These are phyloP conservation scores for Eonycteris spelaea DNA, from an alignment of 2,113 vertebrate genomes.

Conservation along the genomic window DNA sequence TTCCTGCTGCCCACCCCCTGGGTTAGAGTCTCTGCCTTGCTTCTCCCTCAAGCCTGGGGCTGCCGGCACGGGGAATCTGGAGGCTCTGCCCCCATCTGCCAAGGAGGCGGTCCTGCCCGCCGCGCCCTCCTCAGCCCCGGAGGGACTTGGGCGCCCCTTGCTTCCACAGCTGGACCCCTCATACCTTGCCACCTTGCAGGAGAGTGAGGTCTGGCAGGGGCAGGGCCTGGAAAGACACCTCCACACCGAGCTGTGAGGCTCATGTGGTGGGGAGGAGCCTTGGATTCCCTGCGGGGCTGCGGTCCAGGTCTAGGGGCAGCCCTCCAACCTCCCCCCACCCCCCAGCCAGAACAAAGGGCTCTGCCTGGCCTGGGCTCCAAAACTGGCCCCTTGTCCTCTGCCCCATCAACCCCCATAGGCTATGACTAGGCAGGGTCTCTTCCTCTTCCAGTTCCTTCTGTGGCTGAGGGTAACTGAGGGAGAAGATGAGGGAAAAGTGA, in stretches of 20 bases:
- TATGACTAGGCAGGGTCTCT: constrained; percentile 25
- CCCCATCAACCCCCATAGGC: background rate
- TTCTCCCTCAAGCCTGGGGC: constrained; percentile 3
- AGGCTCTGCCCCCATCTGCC: constrained; percentile 33
- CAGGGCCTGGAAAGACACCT: background rate
- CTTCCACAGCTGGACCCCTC: background rate
- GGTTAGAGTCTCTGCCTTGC: background rate
- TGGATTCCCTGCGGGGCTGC: constrained; percentile 26
- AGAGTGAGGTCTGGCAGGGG: background rate
- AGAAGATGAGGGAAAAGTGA: constrained; percentile 35
- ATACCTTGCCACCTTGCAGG: constrained; percentile 27
- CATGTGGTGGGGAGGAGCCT: constrained; percentile 53
- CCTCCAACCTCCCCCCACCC: background rate
- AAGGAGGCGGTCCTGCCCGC: background rate
- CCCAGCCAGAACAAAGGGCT: constrained; percentile 64
- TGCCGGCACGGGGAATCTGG: background rate
- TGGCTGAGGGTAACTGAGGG: background rate
- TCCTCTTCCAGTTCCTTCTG: background rate
- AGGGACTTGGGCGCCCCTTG: background rate
- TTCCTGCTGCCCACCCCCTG: background rate
- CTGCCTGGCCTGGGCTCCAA: constrained; percentile 43
- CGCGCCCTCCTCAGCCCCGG: background rate
- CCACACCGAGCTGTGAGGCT: background rate
- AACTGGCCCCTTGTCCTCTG: background rate
- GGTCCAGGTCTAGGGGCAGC: constrained; percentile 49